Base-by-base conservation (phyloP, 2,797 vertebrate genomes). In the Muscicapa comitata region DNA sequence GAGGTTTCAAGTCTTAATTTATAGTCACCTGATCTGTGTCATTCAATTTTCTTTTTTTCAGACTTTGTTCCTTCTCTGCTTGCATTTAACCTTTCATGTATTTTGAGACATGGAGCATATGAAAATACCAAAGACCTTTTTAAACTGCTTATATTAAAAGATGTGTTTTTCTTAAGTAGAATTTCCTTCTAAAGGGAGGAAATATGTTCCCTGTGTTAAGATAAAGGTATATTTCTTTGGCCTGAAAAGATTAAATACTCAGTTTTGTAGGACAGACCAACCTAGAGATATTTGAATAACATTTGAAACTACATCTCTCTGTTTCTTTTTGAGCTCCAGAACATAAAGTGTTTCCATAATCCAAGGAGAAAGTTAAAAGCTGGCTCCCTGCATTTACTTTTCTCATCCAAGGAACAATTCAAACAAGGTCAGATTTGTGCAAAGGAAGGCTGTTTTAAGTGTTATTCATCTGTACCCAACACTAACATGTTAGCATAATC, bases 201-300 rank as follows among this genome's bases (percentile, higher is more conserved):
- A 78, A 81, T 6, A 8, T 8, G 1, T 10, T 93, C 35, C 35
- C 24, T 72, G 2, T 42, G 8, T 75, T 58, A 78, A 75, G 43
- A 51, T 54, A 37, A 11, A 90, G 13, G 20, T 65, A 57, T 11
- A 31, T 11, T 78, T 58, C 55, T 83, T 47, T 42, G 29, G 53
- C 33, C n/a, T 55, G 35, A 90, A 82, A n/a, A 91, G 74, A 85
- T 43, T 20, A 81, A 80, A 77, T 21, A 74, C 17, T 78, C 14
- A 2, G 58, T 81, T 88, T 82, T 86, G 47, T 45, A 88, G 53
- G 83, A 76, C 53, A 62, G 18, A 70, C 5, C 37, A 75, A 55
- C 5, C 42, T 31, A 73, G 31, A 42, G 17, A 31, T 0, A n/a
- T n/a, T n/a, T n/a, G n/a, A 0, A 1, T 48, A 77, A 67, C 29